Conservation (phyloP, 2,888 invertebrate species). For the Diarsia dahlii region DNA sequence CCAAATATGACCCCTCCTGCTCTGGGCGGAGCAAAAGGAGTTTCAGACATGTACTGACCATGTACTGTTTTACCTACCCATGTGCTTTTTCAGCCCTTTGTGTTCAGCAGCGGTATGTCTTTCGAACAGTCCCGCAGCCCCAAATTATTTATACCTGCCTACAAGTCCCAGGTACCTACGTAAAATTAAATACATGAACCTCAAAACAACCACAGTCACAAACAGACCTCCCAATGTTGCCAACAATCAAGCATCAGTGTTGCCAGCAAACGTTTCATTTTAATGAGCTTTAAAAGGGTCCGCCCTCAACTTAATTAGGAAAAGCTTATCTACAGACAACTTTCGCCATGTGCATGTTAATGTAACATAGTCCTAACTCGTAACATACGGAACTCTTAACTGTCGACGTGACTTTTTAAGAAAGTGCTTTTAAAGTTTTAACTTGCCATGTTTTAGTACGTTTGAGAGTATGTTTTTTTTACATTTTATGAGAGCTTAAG, state of each 20-base stretch:
- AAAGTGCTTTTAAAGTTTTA: slow-evolving; percentile 43
- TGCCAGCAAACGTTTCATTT: slow-evolving; percentile 75
- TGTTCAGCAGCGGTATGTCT: too few species aligned
- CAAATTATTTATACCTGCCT: background rate
- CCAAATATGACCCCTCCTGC: too few species aligned
- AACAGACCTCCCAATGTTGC: slow-evolving; percentile 44
- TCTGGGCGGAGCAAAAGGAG: too few species aligned
- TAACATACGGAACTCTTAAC: slow-evolving; percentile 41
- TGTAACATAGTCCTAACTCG: slow-evolving; percentile 43
- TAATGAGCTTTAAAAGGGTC: slow-evolving; percentile 80
- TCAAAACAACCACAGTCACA: slow-evolving; percentile 14
- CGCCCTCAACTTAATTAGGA: slow-evolving; percentile 79
- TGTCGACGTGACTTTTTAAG: slow-evolving; percentile 53
- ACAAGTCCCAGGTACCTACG: background rate
- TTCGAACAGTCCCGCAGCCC: too few species aligned
- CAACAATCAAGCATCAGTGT: slow-evolving; percentile 61
- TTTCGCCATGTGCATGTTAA: slow-evolving; percentile 67
- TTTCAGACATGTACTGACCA: too few species aligned
- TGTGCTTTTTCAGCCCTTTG: too few species aligned
- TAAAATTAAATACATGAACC: slow-evolving; percentile 10
- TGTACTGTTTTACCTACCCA: too few species aligned
- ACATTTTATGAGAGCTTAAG: background rate
- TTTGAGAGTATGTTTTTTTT: slow-evolving; percentile 3
- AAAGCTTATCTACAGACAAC: slow-evolving; percentile 74
- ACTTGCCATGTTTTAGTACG: background rate